phyloP scores from a whole-genome alignment of 1,140 invertebrate species.

The Drosophila virilis region DNA sequence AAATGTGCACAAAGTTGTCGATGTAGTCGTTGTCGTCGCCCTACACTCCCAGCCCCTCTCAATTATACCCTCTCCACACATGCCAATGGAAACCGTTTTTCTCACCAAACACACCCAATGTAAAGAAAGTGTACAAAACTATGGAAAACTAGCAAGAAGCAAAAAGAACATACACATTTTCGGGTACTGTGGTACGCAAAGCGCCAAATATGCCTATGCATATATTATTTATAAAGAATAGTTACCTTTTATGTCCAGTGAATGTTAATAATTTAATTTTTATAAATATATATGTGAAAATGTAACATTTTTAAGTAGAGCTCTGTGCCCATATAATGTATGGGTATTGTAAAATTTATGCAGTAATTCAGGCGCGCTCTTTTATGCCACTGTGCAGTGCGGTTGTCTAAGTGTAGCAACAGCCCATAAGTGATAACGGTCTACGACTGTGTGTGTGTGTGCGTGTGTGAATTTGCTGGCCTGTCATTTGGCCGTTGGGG shows the following conservation, averaged over 20 bases:
- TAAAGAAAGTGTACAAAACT: constrained; percentile 19
- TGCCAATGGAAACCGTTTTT: constrained; percentile 14
- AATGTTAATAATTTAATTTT: too few species aligned
- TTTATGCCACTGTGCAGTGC: constrained; percentile 45
- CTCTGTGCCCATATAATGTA: too few species aligned
- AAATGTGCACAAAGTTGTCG: constrained; percentile 38
- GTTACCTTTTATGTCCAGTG: too few species aligned
- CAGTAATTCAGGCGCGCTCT: too few species aligned
- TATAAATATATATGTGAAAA: too few species aligned
- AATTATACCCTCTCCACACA: background rate
- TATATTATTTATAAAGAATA: background rate
- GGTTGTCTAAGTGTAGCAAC: constrained; percentile 38
- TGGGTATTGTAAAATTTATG: too few species aligned
- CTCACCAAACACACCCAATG: constrained; percentile 20
- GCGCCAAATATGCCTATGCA: background rate
- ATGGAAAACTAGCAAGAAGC: constrained; percentile 26
- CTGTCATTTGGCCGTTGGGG: constrained; percentile 66
- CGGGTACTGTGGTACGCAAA: constrained; percentile 19
- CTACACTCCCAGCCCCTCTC: constrained; percentile 1
- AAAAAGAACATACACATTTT: constrained; percentile 13
- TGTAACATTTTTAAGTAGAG: too few species aligned
- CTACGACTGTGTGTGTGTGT: constrained; percentile 25
- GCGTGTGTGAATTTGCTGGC: constrained; percentile 26
- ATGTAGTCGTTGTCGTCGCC: constrained; percentile 21
- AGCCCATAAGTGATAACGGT: constrained; percentile 62